Percentiles rank a stretch among this genome's conserved stretches.
Evolutionary conservation across 92 coral and sea anemone species (phyloP).

Genomic region (Palythoa grandis): DNA sequence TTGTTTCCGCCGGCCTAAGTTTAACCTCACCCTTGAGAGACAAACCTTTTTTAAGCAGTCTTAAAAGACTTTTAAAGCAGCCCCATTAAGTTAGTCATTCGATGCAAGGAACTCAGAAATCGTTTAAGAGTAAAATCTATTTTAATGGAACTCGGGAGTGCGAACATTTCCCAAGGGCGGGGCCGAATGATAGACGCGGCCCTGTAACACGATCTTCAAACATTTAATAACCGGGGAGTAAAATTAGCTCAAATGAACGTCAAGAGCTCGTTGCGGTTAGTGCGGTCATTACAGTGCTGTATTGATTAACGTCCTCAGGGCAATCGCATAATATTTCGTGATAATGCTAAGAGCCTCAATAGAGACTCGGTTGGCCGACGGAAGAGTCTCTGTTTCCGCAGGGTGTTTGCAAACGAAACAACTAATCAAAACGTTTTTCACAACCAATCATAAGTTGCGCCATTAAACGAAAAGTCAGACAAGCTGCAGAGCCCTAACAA

Average conservation of each 20-base stretch:
- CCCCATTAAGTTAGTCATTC: not conserved
- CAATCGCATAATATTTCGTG: conserved; percentile 2
- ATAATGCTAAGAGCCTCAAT: not conserved
- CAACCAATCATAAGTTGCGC: not conserved
- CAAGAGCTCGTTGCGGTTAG: conserved; percentile 4
- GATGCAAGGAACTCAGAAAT: not conserved
- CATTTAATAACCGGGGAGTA: not conserved
- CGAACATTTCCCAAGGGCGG: not conserved
- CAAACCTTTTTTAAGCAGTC: not conserved
- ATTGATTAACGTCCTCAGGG: conserved; percentile 3
- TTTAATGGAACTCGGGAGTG: not conserved
- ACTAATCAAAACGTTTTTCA: not conserved
- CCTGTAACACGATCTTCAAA: conserved; percentile 28
- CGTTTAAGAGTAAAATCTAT: not conserved
- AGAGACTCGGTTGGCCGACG: not conserved
- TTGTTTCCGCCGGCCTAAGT: no score
- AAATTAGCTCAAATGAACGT: not conserved
- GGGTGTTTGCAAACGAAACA: not conserved
- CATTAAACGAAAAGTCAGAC: not conserved
- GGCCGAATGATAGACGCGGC: not conserved
- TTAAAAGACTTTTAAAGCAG: not conserved
- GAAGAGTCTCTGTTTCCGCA: conserved; percentile 15
- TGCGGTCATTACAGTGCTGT: not conserved
- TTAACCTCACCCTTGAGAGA: not conserved
- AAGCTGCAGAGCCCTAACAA: not conserved